Conservation (phyloP, 2,888 invertebrate species). For the Nebria brevicollis region DNA sequence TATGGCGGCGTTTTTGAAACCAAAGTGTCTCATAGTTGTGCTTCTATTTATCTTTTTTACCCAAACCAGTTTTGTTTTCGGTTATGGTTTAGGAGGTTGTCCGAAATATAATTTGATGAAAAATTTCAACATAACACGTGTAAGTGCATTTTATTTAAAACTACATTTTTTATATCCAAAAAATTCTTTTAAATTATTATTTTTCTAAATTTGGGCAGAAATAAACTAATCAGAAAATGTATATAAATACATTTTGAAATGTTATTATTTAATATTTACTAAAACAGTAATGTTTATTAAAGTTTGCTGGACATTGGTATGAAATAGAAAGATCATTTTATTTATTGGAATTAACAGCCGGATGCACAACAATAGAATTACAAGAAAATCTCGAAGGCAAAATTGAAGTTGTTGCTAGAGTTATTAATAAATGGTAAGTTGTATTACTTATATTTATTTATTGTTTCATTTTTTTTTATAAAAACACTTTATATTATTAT, state of each 20-base stretch:
- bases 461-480: conserved; percentile 22
- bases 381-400: conserved; percentile 66
- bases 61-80: conserved; percentile 15
- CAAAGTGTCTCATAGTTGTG: neutral
- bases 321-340: conserved; percentile 83
- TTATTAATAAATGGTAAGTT: conserved; percentile 74
- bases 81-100: conserved; percentile 73
- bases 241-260: too few relatives aligned
- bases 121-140: conserved; percentile 73
- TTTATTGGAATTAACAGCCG: conserved; percentile 75
- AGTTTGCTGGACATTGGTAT: conserved; percentile 78
- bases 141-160: conserved; percentile 60
- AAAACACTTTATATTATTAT: neutral
- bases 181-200: too few relatives aligned
- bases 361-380: conserved; percentile 75
- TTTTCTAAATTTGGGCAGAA: too few relatives aligned
- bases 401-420: conserved; percentile 71
- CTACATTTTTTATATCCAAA: too few relatives aligned
- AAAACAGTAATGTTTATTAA: conserved; percentile 49
- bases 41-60: neutral
- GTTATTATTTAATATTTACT: neutral
- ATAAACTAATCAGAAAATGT: too few relatives aligned
- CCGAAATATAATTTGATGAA: conserved; percentile 74
- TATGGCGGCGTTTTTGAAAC: conserved; percentile 33
- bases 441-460: conserved; percentile 3